Evolutionary conservation across 2,797 vertebrate species (phyloP).

Genomic region (Rhadinocentrus ornatus): DNA sequence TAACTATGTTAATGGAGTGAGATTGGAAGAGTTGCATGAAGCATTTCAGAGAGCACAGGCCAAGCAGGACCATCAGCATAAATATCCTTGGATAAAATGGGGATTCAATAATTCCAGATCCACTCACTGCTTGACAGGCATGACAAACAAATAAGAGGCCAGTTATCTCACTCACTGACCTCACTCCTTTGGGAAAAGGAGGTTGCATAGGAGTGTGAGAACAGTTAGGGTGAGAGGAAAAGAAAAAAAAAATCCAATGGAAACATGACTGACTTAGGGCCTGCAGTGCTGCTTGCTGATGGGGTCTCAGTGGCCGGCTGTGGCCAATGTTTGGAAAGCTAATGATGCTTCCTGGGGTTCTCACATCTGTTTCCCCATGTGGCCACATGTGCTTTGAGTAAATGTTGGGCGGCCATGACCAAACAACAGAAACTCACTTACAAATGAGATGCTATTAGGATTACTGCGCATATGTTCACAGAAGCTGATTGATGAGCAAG

Average conservation of each 20-base stretch:
- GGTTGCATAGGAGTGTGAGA: constrained; percentile 47
- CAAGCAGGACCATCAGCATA: constrained; percentile 32
- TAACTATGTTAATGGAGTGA: constrained; percentile 55
- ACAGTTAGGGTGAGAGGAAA: constrained; percentile 21
- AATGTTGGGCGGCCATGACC: constrained; percentile 51
- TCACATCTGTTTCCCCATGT: constrained; percentile 71
- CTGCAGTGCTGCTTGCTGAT: constrained; percentile 36
- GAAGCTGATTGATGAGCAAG: constrained; percentile 56
- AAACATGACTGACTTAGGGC: constrained; percentile 44
- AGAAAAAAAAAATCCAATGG: constrained; percentile 37
- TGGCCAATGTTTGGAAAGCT: constrained; percentile 67
- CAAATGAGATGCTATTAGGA: constrained; percentile 69
- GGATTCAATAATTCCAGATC: constrained; percentile 38
- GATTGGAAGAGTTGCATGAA: constrained; percentile 52
- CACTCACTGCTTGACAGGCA: constrained; percentile 38
- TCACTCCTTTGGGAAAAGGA: constrained; percentile 26
- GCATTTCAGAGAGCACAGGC: constrained; percentile 31
- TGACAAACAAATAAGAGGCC: constrained; percentile 49
- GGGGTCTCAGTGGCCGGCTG: constrained; percentile 64
- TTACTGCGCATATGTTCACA: constrained; percentile 49
- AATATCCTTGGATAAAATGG: constrained; percentile 35
- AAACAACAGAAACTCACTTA: constrained; percentile 57
- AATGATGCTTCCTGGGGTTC: constrained; percentile 75
- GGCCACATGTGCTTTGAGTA: constrained; percentile 75
- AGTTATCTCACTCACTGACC: constrained; percentile 45